Evolutionary conservation across 1,140 invertebrate genomes (phyloP).

Genomic region (Conopomorpha cramerella): DNA sequence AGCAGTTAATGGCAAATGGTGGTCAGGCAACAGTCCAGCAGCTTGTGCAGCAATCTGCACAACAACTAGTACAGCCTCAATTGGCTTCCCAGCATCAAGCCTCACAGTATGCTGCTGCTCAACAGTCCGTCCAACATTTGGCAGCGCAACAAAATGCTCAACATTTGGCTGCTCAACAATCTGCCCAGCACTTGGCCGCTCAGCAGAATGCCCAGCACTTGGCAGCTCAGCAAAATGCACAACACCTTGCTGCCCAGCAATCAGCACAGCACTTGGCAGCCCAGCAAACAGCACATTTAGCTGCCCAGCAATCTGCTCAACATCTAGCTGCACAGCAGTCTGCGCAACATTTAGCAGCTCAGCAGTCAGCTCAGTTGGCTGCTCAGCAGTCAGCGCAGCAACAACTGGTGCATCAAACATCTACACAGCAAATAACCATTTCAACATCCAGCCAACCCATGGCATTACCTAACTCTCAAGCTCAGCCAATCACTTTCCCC

Average conservation of each 20-base stretch:
- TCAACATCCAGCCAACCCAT: slow-evolving; percentile 49
- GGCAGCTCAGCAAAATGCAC: slow-evolving; percentile 36
- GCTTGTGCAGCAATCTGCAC: slow-evolving; percentile 21
- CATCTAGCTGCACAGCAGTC: slow-evolving; percentile 14
- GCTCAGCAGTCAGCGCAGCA: slow-evolving; percentile 42
- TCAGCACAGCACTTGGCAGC: slow-evolving; percentile 17
- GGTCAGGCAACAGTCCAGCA: slow-evolving; percentile 41
- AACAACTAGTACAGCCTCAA: neutral
- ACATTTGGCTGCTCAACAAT: slow-evolving; percentile 13
- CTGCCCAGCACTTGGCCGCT: slow-evolving; percentile 7
- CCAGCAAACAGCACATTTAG: slow-evolving; percentile 4
- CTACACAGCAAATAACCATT: slow-evolving; percentile 48
- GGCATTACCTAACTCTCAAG: slow-evolving; percentile 43
- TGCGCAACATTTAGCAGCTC: slow-evolving; percentile 20
- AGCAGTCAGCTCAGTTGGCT: slow-evolving; percentile 39
- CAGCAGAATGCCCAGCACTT: slow-evolving; percentile 18
- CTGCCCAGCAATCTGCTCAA: slow-evolving; percentile 12
- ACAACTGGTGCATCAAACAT: slow-evolving; percentile 45
- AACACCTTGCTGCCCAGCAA: slow-evolving; percentile 39
- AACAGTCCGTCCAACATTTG: slow-evolving; percentile 13
- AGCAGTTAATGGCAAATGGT: slow-evolving; percentile 39
- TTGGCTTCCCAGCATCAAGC: neutral
- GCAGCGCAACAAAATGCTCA: too few relatives aligned
- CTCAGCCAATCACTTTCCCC: slow-evolving; percentile 46
- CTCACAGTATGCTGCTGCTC: slow-evolving; percentile 7